These are phyloP conservation scores for Chaunax sp. DNA, from an alignment of 2,797 vertebrate genomes.

Conservation along the genomic window DNA sequence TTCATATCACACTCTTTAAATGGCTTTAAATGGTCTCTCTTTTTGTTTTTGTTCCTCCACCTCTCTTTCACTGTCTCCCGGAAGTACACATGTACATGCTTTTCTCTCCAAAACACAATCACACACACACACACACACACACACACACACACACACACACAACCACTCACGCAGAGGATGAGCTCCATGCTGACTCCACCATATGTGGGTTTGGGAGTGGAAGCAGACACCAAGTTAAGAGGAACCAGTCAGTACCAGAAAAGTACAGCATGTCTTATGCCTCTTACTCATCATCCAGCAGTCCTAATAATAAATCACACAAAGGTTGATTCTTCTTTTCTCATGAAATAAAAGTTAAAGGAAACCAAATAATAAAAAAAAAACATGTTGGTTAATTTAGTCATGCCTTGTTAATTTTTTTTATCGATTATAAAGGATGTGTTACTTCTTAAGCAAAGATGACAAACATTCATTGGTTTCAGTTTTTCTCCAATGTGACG, in stretches of 20 bases:
- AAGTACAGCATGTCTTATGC: constrained; percentile 71
- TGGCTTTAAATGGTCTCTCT: constrained; percentile 26
- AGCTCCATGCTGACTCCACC: constrained; percentile 72
- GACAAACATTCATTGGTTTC: not conserved
- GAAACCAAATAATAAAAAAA: not conserved
- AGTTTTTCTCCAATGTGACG: not conserved
- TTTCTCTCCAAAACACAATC: constrained; percentile 14
- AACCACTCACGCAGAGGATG: constrained; percentile 28
- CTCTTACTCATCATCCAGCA: constrained; percentile 65
- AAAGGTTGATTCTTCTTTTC: constrained; percentile 14
- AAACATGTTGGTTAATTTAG: not conserved
- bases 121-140: constrained; percentile 1
- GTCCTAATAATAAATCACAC: constrained; percentile 62
- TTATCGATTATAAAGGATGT: no score
- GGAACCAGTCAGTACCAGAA: constrained; percentile 72
- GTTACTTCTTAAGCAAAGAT: not conserved
- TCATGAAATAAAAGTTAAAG: constrained; percentile 8
- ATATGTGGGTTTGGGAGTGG: constrained; percentile 74
- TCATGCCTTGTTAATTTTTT: no score
- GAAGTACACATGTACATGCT: constrained; percentile 25
- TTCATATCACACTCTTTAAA: constrained; percentile 39
- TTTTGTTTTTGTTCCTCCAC: constrained; percentile 29
- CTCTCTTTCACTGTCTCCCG: constrained; percentile 18
- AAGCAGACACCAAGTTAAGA: constrained; percentile 72
- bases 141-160: constrained; percentile 30